Evolutionary conservation across 2,888 invertebrate species (phyloP), one percentile per base, ranked within the genome.

Genomic region (Poecilus cupreus): DNA sequence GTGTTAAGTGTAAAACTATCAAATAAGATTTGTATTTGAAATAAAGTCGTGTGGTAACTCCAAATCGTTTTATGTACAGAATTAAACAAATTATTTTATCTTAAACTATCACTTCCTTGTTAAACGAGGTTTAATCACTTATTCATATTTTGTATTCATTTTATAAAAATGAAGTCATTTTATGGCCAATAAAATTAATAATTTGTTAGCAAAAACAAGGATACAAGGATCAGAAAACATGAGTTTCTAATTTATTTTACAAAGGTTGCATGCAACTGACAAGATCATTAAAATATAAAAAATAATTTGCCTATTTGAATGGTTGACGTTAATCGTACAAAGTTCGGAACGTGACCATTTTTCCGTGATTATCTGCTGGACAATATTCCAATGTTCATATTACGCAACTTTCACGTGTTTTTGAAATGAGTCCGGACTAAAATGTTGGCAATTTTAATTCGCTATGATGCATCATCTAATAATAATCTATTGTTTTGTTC

Each of bases 301-400:
- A 18, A 51, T 51, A 51, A 64, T 16, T 64, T n/a, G n/a, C 4
- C n/a, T 6, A 26, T 24, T 68, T 68, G 64, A 68, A 24, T 60
- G 16, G 3, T 39, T 51, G 51, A 51, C 18, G 51, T 32, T 16
- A 10, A 32, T 32, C 13, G 64, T 8, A 18, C 64, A 68, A 68
- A 68, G 64, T 68, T 68, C 64, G 39, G 10, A 68, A 68, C 10
- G 37, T 32, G 11, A 8, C 32, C n/a, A 37, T 68, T 51, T 51
- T 18, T 68, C 18, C 37, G 26, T 2, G n/a, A 60, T 68, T 37
- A 68, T 68, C 64, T 37, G 18, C 37, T 16, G 64, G 37, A 68
- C 64, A 68, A 16, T 37, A 37, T 68, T 68, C 64, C 64, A 68
- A 16, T 37, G 64, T 68, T 68, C 64, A 16, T 10, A 37, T 68